These are phyloP conservation scores for Melanotaenia maccullochi DNA, from an alignment of 2,797 vertebrate species.

Conservation along the genomic window DNA sequence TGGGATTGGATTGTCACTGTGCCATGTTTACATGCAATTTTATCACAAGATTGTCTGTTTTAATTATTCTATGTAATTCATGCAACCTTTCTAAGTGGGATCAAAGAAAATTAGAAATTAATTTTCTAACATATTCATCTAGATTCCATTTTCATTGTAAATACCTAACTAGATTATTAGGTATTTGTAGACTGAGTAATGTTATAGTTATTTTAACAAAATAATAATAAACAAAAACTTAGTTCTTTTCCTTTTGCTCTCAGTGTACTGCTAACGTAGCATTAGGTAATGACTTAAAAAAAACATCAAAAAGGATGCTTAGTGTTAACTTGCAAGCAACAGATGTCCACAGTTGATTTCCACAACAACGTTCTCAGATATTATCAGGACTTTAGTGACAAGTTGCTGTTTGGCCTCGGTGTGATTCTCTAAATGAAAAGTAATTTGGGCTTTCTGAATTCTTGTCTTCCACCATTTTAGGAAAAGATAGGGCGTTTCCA, in stretches of 20 bases:
- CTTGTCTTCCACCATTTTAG: too few species aligned
- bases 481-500: too few species aligned
- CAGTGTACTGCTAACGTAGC: too few species aligned
- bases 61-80: neutral
- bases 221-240: too few species aligned
- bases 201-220: too few species aligned
- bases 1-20: neutral
- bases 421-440: too few species aligned
- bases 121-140: neutral
- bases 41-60: neutral
- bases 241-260: too few species aligned
- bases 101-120: neutral
- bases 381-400: neutral
- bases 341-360: neutral
- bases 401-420: neutral
- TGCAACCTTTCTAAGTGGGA: neutral
- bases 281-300: too few species aligned
- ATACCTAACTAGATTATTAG: neutral
- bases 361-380: neutral
- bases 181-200: neutral
- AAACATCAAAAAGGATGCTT: too few species aligned
- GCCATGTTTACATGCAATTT: neutral
- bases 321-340: neutral
- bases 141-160: neutral
- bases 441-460: too few species aligned